phyloP scores from a whole-genome alignment of 2,888 invertebrate species.

The Koerneria pararmatus region DNA sequence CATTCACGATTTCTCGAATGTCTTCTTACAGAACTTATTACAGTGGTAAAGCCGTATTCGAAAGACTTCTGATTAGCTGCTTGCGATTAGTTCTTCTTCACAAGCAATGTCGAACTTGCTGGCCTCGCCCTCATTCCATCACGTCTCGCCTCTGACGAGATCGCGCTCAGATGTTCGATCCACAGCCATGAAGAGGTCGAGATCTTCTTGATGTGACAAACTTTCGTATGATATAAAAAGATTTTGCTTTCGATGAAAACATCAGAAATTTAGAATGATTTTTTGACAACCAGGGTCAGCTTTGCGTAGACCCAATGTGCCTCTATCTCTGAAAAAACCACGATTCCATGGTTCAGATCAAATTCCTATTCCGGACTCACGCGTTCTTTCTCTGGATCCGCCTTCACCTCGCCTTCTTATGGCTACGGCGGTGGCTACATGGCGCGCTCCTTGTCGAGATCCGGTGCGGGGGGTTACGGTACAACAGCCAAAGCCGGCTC shows the following conservation, averaged over 20 bases:
- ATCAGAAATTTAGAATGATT: no score
- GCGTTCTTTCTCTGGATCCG: constrained; percentile 30
- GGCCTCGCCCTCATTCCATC: constrained; percentile 51
- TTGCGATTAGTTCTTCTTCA: no score
- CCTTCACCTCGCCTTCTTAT: constrained; percentile 44
- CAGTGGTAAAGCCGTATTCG: no score
- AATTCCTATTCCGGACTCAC: constrained; percentile 44
- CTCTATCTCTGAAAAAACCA: constrained; percentile 4
- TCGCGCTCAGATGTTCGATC: constrained; percentile 43
- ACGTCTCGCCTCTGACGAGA: constrained; percentile 51
- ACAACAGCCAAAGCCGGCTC: no score
- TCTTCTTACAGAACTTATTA: no score
- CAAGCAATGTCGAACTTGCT: constrained; percentile 19
- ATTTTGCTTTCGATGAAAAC: no score
- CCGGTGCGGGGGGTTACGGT: constrained; percentile 46
- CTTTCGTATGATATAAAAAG: no score
- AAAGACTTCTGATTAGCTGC: no score
- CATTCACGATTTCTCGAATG: no score
- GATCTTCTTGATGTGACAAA: no score
- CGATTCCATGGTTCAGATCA: constrained; percentile 36
- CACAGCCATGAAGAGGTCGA: constrained; percentile 35
- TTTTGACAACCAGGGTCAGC: no score
- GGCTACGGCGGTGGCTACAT: constrained; percentile 58
- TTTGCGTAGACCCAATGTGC: no score
- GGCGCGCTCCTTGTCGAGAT: constrained; percentile 53